These are phyloP conservation scores for Zeugodacus cucurbitae DNA, from an alignment of 1,140 invertebrate genomes.

Conservation along the genomic window DNA sequence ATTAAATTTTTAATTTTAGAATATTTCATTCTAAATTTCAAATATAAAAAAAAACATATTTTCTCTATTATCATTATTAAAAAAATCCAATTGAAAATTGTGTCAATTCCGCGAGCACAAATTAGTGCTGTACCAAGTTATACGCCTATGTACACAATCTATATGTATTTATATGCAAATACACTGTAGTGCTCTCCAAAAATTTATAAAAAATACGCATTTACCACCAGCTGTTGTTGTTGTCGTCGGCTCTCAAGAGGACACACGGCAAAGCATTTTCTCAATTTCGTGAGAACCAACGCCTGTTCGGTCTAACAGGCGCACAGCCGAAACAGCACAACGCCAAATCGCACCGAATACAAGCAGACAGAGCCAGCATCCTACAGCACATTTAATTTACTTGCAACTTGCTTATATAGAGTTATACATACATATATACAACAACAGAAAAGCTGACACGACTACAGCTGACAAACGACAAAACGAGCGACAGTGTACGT, in stretches of 20 bases:
- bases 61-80: no score
- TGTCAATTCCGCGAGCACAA: no score
- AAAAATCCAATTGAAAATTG: no score
- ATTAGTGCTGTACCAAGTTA: no score
- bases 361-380: background rate
- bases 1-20: no score
- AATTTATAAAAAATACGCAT: no score
- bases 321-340: constrained; percentile 8
- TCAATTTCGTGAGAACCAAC: constrained; percentile 31
- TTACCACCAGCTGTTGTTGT: background rate
- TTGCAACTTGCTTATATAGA: background rate
- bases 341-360: background rate
- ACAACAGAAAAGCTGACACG: background rate
- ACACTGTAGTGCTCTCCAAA: no score
- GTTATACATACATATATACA: background rate
- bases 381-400: background rate
- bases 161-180: no score
- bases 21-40: no score
- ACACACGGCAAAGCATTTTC: background rate
- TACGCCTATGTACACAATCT: no score
- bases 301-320: background rate
- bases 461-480: background rate
- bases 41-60: no score
- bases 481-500: no score
- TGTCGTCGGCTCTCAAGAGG: constrained; percentile 26